phyloP scores from a whole-genome alignment of 2,113 vertebrate species.

The Protobothrops flavoviridis region DNA sequence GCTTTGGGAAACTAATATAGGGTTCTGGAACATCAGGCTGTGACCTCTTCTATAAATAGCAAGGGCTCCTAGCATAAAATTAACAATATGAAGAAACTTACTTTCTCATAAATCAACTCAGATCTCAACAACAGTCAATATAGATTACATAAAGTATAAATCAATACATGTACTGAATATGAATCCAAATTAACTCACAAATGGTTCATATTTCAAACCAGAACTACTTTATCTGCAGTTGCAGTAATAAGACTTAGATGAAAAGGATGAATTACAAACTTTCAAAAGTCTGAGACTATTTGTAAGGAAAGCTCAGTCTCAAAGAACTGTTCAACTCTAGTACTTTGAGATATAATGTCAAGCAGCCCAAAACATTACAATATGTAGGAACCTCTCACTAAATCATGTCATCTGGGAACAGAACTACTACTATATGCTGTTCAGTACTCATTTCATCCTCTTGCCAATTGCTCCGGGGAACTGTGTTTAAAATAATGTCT shows the following conservation, averaged over 20 bases:
- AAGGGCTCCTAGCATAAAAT: not conserved
- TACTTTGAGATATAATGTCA: not conserved
- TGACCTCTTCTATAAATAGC: not conserved
- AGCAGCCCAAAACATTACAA: not conserved
- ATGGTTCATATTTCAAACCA: not conserved
- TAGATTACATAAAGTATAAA: not conserved
- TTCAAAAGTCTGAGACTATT: not conserved
- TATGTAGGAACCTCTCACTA: not conserved
- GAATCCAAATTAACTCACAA: not conserved
- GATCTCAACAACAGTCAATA: not conserved
- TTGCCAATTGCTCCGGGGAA: not conserved
- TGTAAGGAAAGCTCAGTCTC: not conserved
- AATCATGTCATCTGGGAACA: not conserved
- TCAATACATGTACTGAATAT: not conserved
- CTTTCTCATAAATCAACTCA: not conserved
- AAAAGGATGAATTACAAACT: not conserved
- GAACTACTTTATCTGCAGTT: not conserved
- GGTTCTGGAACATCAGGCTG: not conserved
- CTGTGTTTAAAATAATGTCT: not conserved
- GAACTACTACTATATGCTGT: not conserved
- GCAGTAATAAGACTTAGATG: not conserved
- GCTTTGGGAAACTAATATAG: not conserved
- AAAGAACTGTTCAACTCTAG: not conserved
- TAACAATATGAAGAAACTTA: not conserved
- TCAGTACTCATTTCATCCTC: not conserved